Conservation (phyloP, 2,888 invertebrate genomes). For the Dioctria rufipes region DNA sequence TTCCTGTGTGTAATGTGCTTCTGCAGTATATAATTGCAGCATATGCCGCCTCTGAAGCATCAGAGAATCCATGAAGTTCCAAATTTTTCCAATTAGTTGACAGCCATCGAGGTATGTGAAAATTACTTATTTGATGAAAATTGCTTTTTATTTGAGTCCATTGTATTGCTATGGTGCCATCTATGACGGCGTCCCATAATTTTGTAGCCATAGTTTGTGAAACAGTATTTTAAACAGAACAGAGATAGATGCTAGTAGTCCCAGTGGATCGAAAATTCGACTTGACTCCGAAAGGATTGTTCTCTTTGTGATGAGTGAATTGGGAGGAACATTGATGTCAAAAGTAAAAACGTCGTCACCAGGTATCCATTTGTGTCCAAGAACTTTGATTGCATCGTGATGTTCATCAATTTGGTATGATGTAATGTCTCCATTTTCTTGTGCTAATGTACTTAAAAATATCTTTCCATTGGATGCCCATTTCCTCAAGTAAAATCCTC, state of each 20-base stretch:
- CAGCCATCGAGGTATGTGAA: neutral
- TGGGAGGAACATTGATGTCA: slow-evolving; percentile 54
- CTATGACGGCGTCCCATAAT: neutral
- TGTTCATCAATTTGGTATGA: too few relatives aligned
- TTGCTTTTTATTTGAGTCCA: neutral
- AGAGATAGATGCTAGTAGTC: slow-evolving; percentile 51
- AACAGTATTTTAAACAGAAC: slow-evolving; percentile 41
- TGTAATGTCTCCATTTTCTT: too few relatives aligned
- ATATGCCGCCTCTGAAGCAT: neutral
- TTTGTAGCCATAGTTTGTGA: slow-evolving; percentile 57
- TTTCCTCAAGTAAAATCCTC: too few relatives aligned
- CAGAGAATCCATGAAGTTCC: neutral
- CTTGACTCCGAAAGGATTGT: slow-evolving; percentile 57
- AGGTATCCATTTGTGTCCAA: too few relatives aligned
- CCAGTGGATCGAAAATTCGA: slow-evolving; percentile 37
- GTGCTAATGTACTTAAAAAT: too few relatives aligned
- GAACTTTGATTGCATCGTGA: too few relatives aligned
- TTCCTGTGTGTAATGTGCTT: too few relatives aligned
- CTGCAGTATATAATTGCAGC: neutral
- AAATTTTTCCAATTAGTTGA: neutral
- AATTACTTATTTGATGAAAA: neutral
- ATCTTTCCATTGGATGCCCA: too few relatives aligned
- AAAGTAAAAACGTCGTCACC: slow-evolving; percentile 19
- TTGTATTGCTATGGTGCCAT: too few relatives aligned
- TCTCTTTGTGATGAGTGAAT: slow-evolving; percentile 58